Percentiles rank a stretch among this genome's conserved stretches.
Conservation (phyloP, 2,888 invertebrate genomes). For the Machimus atricapillus region DNA sequence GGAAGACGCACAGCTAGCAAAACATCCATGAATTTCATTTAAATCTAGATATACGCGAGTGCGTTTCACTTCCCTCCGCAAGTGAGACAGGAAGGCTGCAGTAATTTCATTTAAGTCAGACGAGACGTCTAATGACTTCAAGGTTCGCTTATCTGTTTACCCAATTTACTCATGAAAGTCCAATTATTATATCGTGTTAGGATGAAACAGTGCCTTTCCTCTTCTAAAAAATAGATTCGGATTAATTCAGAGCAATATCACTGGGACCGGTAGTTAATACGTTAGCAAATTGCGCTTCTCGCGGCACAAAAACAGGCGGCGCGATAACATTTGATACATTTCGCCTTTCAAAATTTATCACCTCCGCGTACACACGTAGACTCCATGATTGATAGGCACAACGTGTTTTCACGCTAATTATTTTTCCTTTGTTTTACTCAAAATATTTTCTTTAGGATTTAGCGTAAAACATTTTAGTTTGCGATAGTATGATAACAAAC, state of each 20-base stretch:
- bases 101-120: constrained; percentile 30
- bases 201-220: constrained; percentile 4
- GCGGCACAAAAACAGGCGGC: background rate
- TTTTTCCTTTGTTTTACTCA: background rate
- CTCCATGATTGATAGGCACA: background rate
- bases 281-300: background rate
- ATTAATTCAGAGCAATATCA: background rate
- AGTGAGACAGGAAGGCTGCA: constrained; percentile 30
- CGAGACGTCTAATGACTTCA: constrained; percentile 30
- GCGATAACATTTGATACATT: background rate
- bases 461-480: background rate
- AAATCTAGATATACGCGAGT: constrained; percentile 6
- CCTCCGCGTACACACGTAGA: background rate
- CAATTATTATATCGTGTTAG: constrained; percentile 20
- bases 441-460: background rate
- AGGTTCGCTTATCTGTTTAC: constrained; percentile 37
- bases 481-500: background rate
- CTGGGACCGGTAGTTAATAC: background rate
- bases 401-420: background rate
- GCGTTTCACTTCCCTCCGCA: background rate
- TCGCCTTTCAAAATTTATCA: background rate
- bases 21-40: constrained; percentile 2
- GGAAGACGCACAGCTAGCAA: constrained; percentile 2
- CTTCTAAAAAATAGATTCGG: constrained; percentile 4
- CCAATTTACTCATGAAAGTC: constrained; percentile 30